A percentile compares a stretch with the other conserved stretches of the same genome.
Conservation (phyloP, 1,140 invertebrate genomes). For the Calephelis virginiensis region DNA sequence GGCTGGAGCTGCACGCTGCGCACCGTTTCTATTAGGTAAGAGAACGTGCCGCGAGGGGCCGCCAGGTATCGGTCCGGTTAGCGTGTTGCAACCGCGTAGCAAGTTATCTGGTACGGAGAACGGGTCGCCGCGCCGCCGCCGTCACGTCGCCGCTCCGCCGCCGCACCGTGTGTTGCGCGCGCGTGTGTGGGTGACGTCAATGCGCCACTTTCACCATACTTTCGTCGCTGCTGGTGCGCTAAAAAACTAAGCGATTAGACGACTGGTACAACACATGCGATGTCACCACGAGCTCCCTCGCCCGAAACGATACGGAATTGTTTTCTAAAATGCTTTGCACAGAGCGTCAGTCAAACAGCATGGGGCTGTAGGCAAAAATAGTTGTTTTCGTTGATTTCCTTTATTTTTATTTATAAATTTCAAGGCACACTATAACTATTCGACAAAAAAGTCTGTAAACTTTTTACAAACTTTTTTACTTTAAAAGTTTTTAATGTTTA, state of each 20-base stretch:
- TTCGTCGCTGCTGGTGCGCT: slow-evolving; percentile 70
- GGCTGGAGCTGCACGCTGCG: not conserved
- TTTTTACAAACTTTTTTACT: too few species aligned
- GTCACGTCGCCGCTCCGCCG: slow-evolving; percentile 35
- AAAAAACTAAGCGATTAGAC: slow-evolving; percentile 70
- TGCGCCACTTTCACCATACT: slow-evolving; percentile 75
- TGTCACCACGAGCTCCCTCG: slow-evolving; percentile 61
- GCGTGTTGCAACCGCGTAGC: slow-evolving; percentile 64
- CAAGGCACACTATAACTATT: too few species aligned
- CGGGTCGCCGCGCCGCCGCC: slow-evolving; percentile 39
- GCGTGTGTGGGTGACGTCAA: slow-evolving; percentile 73
- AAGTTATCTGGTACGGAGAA: slow-evolving; percentile 55
- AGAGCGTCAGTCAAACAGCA: not conserved
- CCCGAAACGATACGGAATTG: slow-evolving; percentile 59
- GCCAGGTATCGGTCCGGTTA: slow-evolving; percentile 52
- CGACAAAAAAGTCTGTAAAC: too few species aligned
- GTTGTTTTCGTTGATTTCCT: not conserved
- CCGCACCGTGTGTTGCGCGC: slow-evolving; percentile 39
- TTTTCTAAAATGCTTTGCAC: slow-evolving; percentile 41
- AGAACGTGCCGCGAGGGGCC: slow-evolving; percentile 69
- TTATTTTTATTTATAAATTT: not conserved
- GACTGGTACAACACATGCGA: slow-evolving; percentile 64
- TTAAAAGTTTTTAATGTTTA: too few species aligned
- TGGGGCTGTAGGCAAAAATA: not conserved
- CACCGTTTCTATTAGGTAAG: slow-evolving; percentile 55